phyloP scores from a whole-genome alignment of 2,797 vertebrate species.

The Cyclura pinguis region DNA sequence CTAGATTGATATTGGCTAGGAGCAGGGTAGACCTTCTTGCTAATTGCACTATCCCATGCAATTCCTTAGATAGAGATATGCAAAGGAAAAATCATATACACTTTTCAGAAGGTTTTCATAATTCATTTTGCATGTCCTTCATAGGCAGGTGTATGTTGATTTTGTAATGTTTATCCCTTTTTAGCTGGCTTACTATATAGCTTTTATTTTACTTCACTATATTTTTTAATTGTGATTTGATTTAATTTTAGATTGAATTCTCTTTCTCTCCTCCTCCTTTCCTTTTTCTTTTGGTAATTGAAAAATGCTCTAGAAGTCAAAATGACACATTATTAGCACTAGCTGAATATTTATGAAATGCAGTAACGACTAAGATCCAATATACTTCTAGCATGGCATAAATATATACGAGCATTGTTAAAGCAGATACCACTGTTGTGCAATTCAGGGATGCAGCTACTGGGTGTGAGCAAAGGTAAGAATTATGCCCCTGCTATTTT shows the following conservation, averaged over 20 bases:
- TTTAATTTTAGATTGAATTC: not conserved
- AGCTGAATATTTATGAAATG: slow-evolving; percentile 6
- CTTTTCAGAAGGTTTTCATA: not conserved
- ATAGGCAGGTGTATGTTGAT: too few species aligned
- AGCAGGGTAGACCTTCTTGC: not conserved
- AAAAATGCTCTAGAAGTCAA: not conserved
- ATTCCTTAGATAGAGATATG: too few species aligned
- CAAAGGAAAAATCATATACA: not conserved
- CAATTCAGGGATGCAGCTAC: too few species aligned
- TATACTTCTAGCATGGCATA: too few species aligned
- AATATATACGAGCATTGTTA: too few species aligned
- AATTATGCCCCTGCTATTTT: too few species aligned
- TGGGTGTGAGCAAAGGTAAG: too few species aligned
- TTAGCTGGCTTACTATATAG: not conserved
- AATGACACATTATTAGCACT: not conserved
- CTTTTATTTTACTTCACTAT: not conserved
- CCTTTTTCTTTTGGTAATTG: not conserved
- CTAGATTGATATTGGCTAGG: not conserved
- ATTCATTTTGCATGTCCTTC: not conserved
- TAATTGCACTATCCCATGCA: not conserved
- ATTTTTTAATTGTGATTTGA: not conserved
- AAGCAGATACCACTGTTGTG: too few species aligned
- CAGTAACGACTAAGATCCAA: not conserved
- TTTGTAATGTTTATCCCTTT: not conserved
- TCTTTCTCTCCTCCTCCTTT: too few species aligned